Conservation (phyloP, 2,888 invertebrate genomes). For the Lagria hirta region DNA sequence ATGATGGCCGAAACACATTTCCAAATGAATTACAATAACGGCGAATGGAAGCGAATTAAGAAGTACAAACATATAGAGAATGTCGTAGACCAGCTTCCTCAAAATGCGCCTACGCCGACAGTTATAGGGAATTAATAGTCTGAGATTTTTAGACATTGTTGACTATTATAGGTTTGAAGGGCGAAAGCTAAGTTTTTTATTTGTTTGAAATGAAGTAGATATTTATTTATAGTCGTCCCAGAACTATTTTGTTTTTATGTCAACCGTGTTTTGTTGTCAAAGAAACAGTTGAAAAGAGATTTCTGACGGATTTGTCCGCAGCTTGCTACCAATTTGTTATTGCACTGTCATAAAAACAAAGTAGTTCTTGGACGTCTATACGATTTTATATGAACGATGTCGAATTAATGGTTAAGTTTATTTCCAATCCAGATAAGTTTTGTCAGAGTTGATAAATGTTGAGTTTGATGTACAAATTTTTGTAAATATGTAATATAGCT, state of each 20-base stretch:
- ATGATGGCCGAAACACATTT: constrained; percentile 93
- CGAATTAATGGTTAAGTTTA: constrained; percentile 7
- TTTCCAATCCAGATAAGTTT: too few species aligned
- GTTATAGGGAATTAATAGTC: constrained; percentile 23
- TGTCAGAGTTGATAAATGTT: constrained; percentile 9
- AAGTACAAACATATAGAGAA: constrained; percentile 78
- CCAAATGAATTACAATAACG: constrained; percentile 98
- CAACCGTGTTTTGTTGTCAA: too few species aligned
- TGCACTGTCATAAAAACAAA: too few species aligned
- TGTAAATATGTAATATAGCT: constrained; percentile 19
- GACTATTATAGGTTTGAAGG: constrained; percentile 6
- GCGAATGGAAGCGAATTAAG: constrained; percentile 95
- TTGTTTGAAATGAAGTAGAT: constrained; percentile 4
- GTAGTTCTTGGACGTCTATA: too few species aligned
- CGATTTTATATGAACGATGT: constrained; percentile 8
- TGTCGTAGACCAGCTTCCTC: constrained; percentile 48
- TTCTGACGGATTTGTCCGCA: too few species aligned
- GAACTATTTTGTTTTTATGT: too few species aligned
- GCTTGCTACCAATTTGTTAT: too few species aligned
- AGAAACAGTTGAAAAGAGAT: too few species aligned
- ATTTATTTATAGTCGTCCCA: constrained; percentile 17
- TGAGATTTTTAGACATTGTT: constrained; percentile 14
- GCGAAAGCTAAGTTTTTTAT: not conserved
- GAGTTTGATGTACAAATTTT: constrained; percentile 19
- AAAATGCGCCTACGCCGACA: constrained; percentile 44